Conservation (phyloP, 2,113 vertebrate species). For the Limanda limanda region DNA sequence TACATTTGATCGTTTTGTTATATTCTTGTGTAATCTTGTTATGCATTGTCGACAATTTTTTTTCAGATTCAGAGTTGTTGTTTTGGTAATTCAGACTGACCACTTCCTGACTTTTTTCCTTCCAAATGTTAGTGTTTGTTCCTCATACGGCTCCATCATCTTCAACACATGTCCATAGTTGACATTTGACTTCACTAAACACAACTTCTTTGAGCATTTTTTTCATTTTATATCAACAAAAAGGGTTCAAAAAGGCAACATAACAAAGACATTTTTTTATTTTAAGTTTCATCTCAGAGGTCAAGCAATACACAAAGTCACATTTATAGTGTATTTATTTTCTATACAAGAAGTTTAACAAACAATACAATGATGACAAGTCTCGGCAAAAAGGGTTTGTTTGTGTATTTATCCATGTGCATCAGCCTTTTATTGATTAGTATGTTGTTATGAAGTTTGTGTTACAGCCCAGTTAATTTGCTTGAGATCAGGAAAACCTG, state of each 20-base stretch:
- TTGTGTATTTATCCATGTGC: not conserved
- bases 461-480: slow-evolving; percentile 11
- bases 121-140: no score
- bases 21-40: no score
- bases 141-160: no score
- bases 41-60: no score
- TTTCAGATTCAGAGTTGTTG: no score
- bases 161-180: not conserved
- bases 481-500: not conserved
- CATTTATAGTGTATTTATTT: slow-evolving; percentile 64
- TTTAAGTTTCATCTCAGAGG: slow-evolving; percentile 43
- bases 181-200: not conserved
- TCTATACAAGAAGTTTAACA: slow-evolving; percentile 62
- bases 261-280: slow-evolving; percentile 32
- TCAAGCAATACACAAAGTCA: slow-evolving; percentile 47
- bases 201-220: not conserved
- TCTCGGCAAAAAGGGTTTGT: not conserved
- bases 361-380: slow-evolving; percentile 13
- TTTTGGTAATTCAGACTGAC: no score
- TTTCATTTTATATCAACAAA: not conserved
- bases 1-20: no score
- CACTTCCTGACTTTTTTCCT: no score
- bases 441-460: slow-evolving; percentile 1
- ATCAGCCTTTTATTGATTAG: not conserved
- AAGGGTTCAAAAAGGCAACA: not conserved